Percentiles rank a stretch among this genome's conserved stretches.
Evolutionary conservation across 2,797 vertebrate species (phyloP).

Genomic region (Etheostoma perlongum): DNA sequence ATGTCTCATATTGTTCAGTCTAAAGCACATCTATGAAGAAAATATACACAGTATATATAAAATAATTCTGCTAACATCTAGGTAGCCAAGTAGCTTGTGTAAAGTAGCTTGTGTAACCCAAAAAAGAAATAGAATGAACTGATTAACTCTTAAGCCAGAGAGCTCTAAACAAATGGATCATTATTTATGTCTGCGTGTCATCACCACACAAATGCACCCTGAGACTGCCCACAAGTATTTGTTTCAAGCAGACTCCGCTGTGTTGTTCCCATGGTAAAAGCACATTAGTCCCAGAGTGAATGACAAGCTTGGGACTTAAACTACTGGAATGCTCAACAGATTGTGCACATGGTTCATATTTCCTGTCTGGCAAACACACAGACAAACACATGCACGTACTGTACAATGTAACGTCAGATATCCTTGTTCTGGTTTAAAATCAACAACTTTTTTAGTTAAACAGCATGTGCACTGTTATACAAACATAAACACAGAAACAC

Average conservation of each 20-base stretch:
- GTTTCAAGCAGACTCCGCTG: conserved; percentile 13
- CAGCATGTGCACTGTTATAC: background rate
- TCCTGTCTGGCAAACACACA: conserved; percentile 63
- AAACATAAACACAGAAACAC: conserved; percentile 22
- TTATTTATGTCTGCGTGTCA: conserved; percentile 16
- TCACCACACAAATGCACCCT: conserved; percentile 12
- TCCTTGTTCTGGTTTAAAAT: background rate
- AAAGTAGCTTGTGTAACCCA: background rate
- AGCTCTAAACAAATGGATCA: conserved; percentile 11
- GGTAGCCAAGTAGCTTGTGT: background rate
- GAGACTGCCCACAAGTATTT: background rate
- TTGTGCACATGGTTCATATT: conserved; percentile 71
- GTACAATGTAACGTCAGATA: conserved; percentile 3
- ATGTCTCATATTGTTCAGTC: background rate
- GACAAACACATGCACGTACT: conserved; percentile 19
- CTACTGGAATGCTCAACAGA: conserved; percentile 50
- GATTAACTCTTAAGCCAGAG: conserved; percentile 7
- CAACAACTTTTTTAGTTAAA: conserved; percentile 21
- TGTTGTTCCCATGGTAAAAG: conserved; percentile 50
- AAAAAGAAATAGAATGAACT: background rate
- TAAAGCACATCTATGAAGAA: background rate
- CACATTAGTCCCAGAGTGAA: conserved; percentile 39
- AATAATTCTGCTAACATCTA: background rate
- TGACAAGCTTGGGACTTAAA: conserved; percentile 41
- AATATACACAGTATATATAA: too few species aligned